Conservation (phyloP, 2,797 vertebrate species). For the Acanthiza pusilla region DNA sequence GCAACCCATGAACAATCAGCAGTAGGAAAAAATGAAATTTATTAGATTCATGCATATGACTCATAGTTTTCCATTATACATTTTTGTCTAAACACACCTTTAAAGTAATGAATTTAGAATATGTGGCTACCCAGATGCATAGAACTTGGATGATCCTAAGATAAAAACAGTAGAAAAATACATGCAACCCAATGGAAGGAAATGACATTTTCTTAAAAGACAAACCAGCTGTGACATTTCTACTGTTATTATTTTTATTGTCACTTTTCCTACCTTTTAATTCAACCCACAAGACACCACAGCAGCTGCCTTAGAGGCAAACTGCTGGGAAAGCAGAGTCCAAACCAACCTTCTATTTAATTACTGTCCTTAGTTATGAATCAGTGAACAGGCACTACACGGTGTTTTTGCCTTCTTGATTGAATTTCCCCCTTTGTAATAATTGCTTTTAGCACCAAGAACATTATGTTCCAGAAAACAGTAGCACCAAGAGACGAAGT, state of each 20-base stretch:
- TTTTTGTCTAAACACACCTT: background rate
- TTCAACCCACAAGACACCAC: background rate
- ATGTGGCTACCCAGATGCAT: background rate
- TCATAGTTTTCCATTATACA: background rate
- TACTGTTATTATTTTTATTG: background rate
- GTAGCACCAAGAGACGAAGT: background rate
- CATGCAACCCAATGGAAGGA: background rate
- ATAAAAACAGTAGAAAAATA: background rate
- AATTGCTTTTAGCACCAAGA: slow-evolving; percentile 15
- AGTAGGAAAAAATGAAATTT: background rate
- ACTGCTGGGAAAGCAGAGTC: background rate
- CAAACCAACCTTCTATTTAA: background rate
- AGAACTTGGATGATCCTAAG: background rate
- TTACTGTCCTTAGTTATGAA: slow-evolving; percentile 29
- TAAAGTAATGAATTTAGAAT: background rate
- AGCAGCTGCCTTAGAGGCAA: background rate
- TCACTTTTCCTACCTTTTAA: background rate
- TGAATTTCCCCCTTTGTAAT: background rate
- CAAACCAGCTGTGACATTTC: background rate
- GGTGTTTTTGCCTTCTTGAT: background rate
- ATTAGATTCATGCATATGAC: background rate
- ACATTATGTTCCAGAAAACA: slow-evolving; percentile 6
- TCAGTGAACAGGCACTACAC: background rate
- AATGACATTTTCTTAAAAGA: background rate
- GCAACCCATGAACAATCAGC: background rate